Base-by-base conservation (phyloP, 2,113 vertebrate genomes). In the Amphiprion percula region DNA sequence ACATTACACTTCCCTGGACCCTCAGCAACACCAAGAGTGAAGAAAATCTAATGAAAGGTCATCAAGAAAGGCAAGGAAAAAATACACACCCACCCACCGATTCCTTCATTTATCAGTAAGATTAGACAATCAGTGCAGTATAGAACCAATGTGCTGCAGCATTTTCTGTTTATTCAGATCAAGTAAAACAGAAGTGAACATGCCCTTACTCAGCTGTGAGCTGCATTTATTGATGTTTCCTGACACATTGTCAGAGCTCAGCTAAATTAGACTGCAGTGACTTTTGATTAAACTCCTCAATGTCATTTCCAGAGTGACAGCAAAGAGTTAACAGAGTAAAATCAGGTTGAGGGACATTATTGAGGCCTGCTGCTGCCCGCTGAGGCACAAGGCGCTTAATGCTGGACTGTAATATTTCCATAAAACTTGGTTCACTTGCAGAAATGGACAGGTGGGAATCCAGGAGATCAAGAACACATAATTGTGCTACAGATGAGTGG, bases 321-420 rank as follows among this genome's bases (percentile, higher is more conserved):
- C 7, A 37, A 37, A 37, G 33, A 37, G 33, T 37, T 37, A 37
- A 37, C 8, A 10, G 33, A 10, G 33, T 37, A 37, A 9, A 37
- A 37, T 10, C 33, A 37, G 33, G 33, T 9, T 37, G 33, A 37
- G 33, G 71, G 72, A 77, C 2, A 10, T 39, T 3, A 19, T 55
- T 62, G 17, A 46, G 68, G 56, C 33, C 33, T 55, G 44, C 11
- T 30, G 30, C 30, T 23, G 53, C 44, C 60, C 62, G 2, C 21
- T 61, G 72, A 68, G 80, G 47, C 63, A 16, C 21, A 23, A 62
- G 73, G 24, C n/a, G 24, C 59, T 74, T 59, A 61, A 41, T 44
- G 66, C 44, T 8, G 50, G 44, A 65, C 56, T 54, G 26, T 28
- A 37, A 71, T 26, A 55, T 60, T 74, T 77, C 59, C 67, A 33